Percentiles rank a stretch among this genome's conserved stretches.
These are phyloP conservation scores for Gryllus longicercus DNA, from an alignment of 2,888 invertebrate genomes.

Conservation along the genomic window DNA sequence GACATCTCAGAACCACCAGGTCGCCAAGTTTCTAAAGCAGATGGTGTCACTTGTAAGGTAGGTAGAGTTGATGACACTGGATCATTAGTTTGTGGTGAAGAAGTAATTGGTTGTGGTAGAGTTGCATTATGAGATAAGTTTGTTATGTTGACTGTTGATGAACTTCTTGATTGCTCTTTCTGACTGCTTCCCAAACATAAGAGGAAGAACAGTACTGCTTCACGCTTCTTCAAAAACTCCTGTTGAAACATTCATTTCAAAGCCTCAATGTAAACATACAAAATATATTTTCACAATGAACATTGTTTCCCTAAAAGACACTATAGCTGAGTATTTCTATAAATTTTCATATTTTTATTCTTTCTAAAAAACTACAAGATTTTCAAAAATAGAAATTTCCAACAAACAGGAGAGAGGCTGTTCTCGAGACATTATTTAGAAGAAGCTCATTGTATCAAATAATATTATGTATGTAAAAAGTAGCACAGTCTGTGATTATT, in stretches of 20 bases:
- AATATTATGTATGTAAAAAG: no score
- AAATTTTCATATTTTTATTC: no score
- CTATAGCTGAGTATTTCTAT: no score
- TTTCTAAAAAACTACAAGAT: no score
- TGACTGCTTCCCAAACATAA: not conserved
- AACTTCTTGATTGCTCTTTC: not conserved
- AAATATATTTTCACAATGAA: no score
- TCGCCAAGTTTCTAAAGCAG: not conserved
- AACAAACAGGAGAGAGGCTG: no score
- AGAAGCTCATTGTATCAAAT: no score
- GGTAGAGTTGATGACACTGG: not conserved
- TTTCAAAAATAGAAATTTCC: no score
- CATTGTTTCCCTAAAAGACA: no score
- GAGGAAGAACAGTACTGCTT: conserved; percentile 56
- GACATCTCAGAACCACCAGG: not conserved
- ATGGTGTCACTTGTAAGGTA: not conserved
- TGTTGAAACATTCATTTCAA: conserved; percentile 41
- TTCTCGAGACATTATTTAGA: no score
- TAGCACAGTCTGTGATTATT: no score
- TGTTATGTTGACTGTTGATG: not conserved
- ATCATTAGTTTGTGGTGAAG: not conserved
- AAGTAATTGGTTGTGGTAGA: not conserved
- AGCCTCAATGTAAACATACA: not conserved
- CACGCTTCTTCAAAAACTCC: conserved; percentile 60
- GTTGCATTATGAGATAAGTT: not conserved